Base-by-base conservation (phyloP, 1,140 invertebrate species). In the Heliconius melpomene region DNA sequence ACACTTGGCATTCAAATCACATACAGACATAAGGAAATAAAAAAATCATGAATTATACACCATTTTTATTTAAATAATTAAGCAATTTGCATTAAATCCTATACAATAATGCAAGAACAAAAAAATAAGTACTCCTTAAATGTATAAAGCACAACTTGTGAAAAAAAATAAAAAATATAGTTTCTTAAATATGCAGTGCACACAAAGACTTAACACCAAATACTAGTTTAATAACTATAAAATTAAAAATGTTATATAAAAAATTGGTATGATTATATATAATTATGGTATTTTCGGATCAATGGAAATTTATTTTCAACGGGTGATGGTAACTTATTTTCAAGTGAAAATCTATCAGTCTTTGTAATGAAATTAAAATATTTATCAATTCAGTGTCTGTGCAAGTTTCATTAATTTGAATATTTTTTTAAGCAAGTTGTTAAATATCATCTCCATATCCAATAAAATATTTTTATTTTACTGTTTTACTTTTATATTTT, bases 61-160 rank as follows among this genome's bases (percentile, higher is more conserved):
- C 3, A 66, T 66, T 29, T 57, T 29, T 66, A 66, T 66, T 66
- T 66, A 29, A 66, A 26, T 29, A 66, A 66, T 26, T 66, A 29
- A 66, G 60, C 60, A 66, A 29, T 66, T 66, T 29, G 13, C 11
- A 66, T 66, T 66, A 66, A 26, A 13, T 29, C 11, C 26, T 29
- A 66, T n/a, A 29, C 20, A 52, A 57, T 57, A 57, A 57, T 26
- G 60, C 60, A 26, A 13, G 60, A 66, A 66, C 13, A 66, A 66
- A 66, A 60, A 60, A 66, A 66, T 29, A 66, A 66, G 60, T 26
- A 26, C 60, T 66, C 60, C 23, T 26, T 66, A 66, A 66, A 66
- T 66, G 6, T 66, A 66, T 57, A 57, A 57, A 57, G 54, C 54
- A 23, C 54, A 11, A 57, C n/a, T 57, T 57, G 54, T 57, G 54